Evolutionary conservation across 2,888 invertebrate genomes (phyloP).

Genomic region (Sphaerolaimus hirsutus): DNA sequence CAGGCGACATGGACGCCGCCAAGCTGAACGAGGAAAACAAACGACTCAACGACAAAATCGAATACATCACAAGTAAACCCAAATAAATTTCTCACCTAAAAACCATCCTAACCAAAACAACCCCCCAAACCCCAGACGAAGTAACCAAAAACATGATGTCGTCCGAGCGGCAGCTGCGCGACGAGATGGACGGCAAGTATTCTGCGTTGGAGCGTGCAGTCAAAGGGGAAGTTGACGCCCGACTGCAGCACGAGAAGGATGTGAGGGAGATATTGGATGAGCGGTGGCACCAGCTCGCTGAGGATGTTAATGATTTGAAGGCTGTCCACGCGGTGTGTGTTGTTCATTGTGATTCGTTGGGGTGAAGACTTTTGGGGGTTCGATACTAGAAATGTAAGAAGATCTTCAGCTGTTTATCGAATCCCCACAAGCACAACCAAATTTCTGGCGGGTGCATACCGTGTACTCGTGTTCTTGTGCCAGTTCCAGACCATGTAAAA

Average conservation of each 20-base stretch:
- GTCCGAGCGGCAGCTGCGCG: slow-evolving; percentile 13
- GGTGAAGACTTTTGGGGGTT: no score
- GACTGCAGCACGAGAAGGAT: slow-evolving; percentile 13
- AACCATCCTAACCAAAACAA: background rate
- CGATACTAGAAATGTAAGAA: no score
- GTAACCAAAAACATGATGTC: slow-evolving; percentile 15
- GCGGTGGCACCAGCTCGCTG: slow-evolving; percentile 8
- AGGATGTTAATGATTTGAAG: slow-evolving; percentile 12
- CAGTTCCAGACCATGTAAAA: no score
- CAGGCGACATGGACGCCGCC: slow-evolving; percentile 5
- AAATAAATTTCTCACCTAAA: no score
- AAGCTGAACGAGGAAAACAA: slow-evolving; percentile 17
- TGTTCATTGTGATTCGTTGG: background rate
- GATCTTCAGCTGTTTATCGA: no score
- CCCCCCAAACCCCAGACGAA: slow-evolving; percentile 10
- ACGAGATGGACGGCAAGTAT: slow-evolving; percentile 12
- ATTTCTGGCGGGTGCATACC: no score
- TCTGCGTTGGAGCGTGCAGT: slow-evolving; percentile 12
- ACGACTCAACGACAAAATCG: slow-evolving; percentile 17
- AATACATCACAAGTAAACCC: slow-evolving; percentile 14
- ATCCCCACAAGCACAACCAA: no score
- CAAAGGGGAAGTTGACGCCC: slow-evolving; percentile 11
- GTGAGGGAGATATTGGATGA: slow-evolving; percentile 10
- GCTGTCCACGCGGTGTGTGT: slow-evolving; percentile 2
- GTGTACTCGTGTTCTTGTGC: no score